Evolutionary conservation across 2,797 vertebrate genomes (phyloP), one percentile per base, ranked within the genome.

Genomic region (Danionella dracula): DNA sequence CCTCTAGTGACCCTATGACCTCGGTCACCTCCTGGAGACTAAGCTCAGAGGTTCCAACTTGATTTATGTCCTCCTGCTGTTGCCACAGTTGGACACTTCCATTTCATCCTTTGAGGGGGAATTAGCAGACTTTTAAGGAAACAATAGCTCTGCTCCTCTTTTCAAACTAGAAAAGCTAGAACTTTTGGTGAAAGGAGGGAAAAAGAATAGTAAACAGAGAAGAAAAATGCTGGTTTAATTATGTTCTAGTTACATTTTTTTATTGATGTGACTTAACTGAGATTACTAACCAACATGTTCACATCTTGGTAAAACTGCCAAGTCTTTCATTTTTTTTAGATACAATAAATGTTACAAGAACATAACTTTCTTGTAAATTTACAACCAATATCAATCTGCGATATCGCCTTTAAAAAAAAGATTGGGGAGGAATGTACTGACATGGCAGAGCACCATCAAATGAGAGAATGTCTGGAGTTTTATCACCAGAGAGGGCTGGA

Each of bases 1-100:
- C 84, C 73, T 82, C 76, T 82, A 82, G 70, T 83, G 86, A 90
- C 83, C 82, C 84, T 67, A 74, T 88, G 88, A 93, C 93, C 93
- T 87, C 73, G 68, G 13, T 88, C 93, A 95, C 93, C 94, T 89
- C 71, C 69, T 83, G 84, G 84, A 90, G 84, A 81, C 88, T 81
- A 79, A 86, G 85, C 90, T 91, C 84, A 85, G 88, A 88, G 87
- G 82, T 92, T 92, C 87, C 79, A 81, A 91, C 92, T 90, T 96
- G 94, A 97, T 98, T 97, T 96, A 97, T 93, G 91, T 92, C 89
- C 88, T 89, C 90, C 93, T 91, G 90, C 89, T 91, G 94, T 92
- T 92, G 87, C 90, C 90, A 87, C 88, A 88, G 89, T 86, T 70
- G 79, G 92, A 92, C 91, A 92, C 90, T 93, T 93, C 91, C 90